Conservation (phyloP, 2,888 invertebrate species). For the Rhagium mordax region DNA sequence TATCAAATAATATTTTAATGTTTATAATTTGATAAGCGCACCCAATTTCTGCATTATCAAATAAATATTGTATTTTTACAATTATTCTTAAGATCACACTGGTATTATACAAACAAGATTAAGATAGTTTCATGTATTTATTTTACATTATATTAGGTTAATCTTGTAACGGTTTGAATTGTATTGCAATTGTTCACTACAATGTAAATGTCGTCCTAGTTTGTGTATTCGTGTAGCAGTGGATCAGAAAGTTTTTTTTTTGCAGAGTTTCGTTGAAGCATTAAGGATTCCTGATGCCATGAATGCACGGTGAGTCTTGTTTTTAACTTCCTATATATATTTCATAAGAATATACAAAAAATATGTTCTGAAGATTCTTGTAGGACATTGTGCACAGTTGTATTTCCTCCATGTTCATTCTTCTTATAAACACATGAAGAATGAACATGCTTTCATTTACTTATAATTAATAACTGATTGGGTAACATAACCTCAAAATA, state of each 20-base stretch:
- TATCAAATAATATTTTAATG: constrained; percentile 51
- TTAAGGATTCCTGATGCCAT: constrained; percentile 59
- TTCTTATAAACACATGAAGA: too few relatives aligned
- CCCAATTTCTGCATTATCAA: constrained; percentile 60
- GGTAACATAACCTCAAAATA: too few relatives aligned
- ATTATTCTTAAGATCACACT: constrained; percentile 38
- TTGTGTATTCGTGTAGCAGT: not conserved
- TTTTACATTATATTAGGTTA: not conserved
- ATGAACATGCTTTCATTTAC: too few relatives aligned
- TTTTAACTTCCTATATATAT: not conserved
- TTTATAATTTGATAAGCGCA: constrained; percentile 61
- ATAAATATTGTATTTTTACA: constrained; percentile 49
- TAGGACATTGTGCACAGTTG: too few relatives aligned
- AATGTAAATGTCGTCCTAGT: not conserved
- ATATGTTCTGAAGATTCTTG: too few relatives aligned
- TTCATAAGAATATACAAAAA: too few relatives aligned
- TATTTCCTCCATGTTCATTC: too few relatives aligned
- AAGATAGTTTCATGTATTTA: constrained; percentile 15
- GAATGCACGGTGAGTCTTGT: constrained; percentile 63
- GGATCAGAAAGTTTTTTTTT: constrained; percentile 2
- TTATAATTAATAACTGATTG: too few relatives aligned
- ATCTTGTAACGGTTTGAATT: not conserved
- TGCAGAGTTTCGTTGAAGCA: constrained; percentile 14
- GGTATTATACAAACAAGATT: constrained; percentile 33
- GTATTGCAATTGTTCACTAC: not conserved